Conservation (phyloP, 2,888 invertebrate genomes). For the Molanna angustata region DNA sequence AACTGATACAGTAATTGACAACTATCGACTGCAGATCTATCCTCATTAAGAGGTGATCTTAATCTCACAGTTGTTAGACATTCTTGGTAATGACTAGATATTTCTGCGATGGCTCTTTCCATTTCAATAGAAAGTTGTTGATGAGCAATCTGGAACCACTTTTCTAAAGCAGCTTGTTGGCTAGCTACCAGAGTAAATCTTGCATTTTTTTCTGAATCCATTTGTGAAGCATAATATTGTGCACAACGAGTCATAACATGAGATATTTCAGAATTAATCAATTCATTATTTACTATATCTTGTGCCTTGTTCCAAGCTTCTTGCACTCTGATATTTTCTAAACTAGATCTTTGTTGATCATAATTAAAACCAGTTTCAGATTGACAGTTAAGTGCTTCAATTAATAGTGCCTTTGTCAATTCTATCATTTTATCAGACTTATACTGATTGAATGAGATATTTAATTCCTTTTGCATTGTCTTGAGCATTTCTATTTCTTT, state of each 20-base stretch:
- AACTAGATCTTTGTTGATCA: constrained; percentile 44
- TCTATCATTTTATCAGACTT: constrained; percentile 68
- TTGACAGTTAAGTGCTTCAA: constrained; percentile 64
- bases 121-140: constrained; percentile 69
- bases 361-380: constrained; percentile 48
- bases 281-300: constrained; percentile 69
- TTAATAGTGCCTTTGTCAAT: constrained; percentile 66
- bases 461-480: constrained; percentile 59
- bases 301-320: constrained; percentile 75
- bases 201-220: constrained; percentile 53
- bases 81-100: constrained; percentile 65
- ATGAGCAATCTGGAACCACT: constrained; percentile 73
- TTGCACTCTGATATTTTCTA: constrained; percentile 66
- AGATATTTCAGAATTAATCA: constrained; percentile 74
- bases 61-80: constrained; percentile 57
- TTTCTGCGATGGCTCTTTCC: constrained; percentile 65
- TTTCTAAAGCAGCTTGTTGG: constrained; percentile 68
- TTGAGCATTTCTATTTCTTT: constrained; percentile 54
- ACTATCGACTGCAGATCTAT: constrained; percentile 48
- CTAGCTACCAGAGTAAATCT: constrained; percentile 64
- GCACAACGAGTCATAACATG: constrained; percentile 70
- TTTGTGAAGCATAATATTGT: constrained; percentile 62
- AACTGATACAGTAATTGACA: constrained; percentile 59
- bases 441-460: constrained; percentile 60
- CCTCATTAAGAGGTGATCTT: constrained; percentile 46